Evolutionary conservation across 2,888 invertebrate genomes (phyloP).

Genomic region (Antheraea yamamai): DNA sequence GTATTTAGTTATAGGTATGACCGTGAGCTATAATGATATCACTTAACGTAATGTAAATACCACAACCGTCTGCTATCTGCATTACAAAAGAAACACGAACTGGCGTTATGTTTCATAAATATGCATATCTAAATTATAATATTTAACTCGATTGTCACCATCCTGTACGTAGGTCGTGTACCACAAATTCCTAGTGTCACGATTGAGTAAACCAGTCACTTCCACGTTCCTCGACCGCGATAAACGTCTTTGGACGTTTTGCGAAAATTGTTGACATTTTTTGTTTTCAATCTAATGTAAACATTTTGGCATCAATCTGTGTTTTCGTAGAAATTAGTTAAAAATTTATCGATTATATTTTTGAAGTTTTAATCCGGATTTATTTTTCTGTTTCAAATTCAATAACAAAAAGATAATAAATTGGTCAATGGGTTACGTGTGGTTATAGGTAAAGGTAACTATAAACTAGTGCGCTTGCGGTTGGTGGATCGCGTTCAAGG

Average conservation of each 20-base stretch:
- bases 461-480: not conserved
- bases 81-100: not conserved
- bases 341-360: not conserved
- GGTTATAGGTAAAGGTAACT: not conserved
- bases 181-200: not conserved
- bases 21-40: too few relatives aligned
- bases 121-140: not conserved
- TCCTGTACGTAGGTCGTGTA: not conserved
- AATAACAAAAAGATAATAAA: not conserved
- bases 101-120: not conserved
- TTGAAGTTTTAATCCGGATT: not conserved
- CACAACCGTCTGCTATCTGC: not conserved
- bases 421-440: not conserved
- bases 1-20: too few relatives aligned
- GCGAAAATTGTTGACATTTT: not conserved
- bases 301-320: not conserved
- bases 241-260: not conserved
- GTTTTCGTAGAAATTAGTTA: not conserved
- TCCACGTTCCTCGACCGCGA: not conserved
- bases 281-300: not conserved
- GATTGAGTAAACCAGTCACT: not conserved
- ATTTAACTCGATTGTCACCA: not conserved
- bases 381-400: not conserved
- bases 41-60: not conserved
- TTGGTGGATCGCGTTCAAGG: conserved; percentile 6